phyloP scores from a whole-genome alignment of 1,140 invertebrate genomes.

The Samia ricini region DNA sequence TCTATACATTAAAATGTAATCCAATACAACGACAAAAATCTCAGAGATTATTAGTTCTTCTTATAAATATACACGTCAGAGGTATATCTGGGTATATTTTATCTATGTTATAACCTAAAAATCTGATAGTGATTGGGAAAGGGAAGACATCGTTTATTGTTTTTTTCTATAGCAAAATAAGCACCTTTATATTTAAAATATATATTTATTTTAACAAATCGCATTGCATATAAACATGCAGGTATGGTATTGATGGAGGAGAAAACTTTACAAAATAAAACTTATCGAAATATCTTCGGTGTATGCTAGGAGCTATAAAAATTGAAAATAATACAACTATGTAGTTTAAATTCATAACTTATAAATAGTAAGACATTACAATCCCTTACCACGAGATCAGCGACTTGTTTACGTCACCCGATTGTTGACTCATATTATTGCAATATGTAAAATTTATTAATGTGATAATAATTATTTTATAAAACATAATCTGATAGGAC shows the following conservation, averaged over 20 bases:
- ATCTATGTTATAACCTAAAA: background rate
- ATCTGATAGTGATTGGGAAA: slow-evolving; percentile 4
- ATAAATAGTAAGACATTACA: slow-evolving; percentile 73
- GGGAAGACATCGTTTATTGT: slow-evolving; percentile 61
- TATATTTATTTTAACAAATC: slow-evolving; percentile 14
- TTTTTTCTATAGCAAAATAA: slow-evolving; percentile 18
- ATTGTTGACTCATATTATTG: slow-evolving; percentile 29
- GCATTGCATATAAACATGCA: slow-evolving; percentile 29
- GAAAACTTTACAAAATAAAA: slow-evolving; percentile 76
- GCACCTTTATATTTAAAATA: slow-evolving; percentile 23
- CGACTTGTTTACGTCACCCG: slow-evolving; percentile 63
- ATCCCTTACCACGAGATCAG: slow-evolving; percentile 76
- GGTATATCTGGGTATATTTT: background rate
- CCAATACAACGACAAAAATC: slow-evolving; percentile 13
- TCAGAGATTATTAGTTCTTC: background rate
- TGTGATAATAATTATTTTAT: background rate
- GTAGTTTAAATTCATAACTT: slow-evolving; percentile 73
- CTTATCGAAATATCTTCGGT: slow-evolving; percentile 77
- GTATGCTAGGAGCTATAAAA: slow-evolving; percentile 77
- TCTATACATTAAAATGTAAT: slow-evolving; percentile 14
- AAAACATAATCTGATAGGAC: background rate
- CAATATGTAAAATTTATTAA: background rate
- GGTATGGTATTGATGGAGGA: slow-evolving; percentile 75
- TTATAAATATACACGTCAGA: background rate
- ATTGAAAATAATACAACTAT: slow-evolving; percentile 76